A percentile compares a stretch with the other conserved stretches of the same genome.
Conservation (phyloP, 2,888 invertebrate genomes). For the Baccha elongata region DNA sequence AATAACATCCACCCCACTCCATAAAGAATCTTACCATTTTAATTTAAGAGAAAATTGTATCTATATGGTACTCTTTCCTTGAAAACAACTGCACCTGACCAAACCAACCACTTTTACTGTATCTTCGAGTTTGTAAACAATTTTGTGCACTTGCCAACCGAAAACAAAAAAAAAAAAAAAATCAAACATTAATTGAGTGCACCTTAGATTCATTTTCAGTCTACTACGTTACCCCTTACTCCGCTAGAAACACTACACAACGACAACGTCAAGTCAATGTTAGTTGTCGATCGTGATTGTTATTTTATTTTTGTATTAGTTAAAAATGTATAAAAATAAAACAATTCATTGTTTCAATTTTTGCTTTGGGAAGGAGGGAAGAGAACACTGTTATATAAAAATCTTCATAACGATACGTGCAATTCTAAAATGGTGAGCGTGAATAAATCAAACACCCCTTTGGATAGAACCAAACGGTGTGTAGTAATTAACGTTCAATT, state of each 20-base stretch:
- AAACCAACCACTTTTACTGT: background rate
- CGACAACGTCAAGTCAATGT: background rate
- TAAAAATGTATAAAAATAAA: background rate
- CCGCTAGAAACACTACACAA: background rate
- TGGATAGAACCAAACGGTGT: slow-evolving; percentile 24
- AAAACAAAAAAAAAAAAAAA: background rate
- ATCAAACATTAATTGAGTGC: slow-evolving; percentile 29
- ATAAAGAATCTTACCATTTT: background rate
- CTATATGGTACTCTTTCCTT: too few species aligned
- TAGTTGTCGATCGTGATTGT: slow-evolving; percentile 41
- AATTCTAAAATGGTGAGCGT: slow-evolving; percentile 9
- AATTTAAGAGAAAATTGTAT: slow-evolving; percentile 13
- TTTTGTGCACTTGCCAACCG: background rate
- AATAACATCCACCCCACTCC: slow-evolving; percentile 24
- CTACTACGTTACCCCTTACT: background rate
- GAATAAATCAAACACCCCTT: slow-evolving; percentile 59
- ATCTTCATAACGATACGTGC: slow-evolving; percentile 14
- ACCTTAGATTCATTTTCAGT: slow-evolving; percentile 7
- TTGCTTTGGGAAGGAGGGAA: slow-evolving; percentile 23
- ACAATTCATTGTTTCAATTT: slow-evolving; percentile 44
- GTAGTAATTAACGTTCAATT: slow-evolving; percentile 68
- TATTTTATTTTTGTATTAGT: slow-evolving; percentile 8
- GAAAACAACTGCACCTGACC: background rate
- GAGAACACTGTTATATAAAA: slow-evolving; percentile 29
- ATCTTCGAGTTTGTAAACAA: slow-evolving; percentile 20